Conservation (phyloP, 2,888 invertebrate genomes). For the Cetonia aurata region DNA sequence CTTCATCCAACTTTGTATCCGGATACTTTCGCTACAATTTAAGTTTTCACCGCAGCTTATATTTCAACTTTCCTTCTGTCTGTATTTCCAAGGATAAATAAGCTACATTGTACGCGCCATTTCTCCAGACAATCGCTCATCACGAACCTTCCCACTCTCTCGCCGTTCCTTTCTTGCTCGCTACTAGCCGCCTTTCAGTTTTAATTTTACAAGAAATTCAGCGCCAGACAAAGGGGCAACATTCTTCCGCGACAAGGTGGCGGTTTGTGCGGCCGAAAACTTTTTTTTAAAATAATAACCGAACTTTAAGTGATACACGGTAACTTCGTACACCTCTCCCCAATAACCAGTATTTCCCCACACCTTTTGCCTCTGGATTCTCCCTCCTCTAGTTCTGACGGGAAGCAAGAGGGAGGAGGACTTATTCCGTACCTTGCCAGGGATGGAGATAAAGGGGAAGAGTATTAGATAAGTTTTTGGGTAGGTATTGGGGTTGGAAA, state of each 20-base stretch:
- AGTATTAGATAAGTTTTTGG: constrained; percentile 2
- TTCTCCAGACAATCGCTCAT: no score
- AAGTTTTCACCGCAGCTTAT: no score
- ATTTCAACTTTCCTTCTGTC: no score
- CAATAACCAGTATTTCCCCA: background rate
- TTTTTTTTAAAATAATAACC: constrained; percentile 5
- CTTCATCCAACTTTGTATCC: no score
- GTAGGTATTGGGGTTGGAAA: background rate
- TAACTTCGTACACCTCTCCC: background rate
- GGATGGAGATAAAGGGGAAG: background rate
- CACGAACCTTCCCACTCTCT: no score
- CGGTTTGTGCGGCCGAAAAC: background rate
- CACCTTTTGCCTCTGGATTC: background rate
- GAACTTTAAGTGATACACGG: constrained; percentile 5
- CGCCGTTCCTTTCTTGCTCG: no score
- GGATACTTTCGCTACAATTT: no score
- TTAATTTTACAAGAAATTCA: constrained; percentile 5
- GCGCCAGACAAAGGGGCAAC: background rate
- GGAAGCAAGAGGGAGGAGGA: no score
- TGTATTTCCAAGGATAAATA: no score
- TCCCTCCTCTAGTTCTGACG: no score
- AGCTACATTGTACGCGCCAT: no score
- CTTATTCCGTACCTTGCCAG: no score
- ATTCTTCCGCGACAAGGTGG: background rate
- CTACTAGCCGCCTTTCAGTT: background rate